Evolutionary conservation across 2,113 vertebrate species (phyloP).

Genomic region (Cnemophilus loriae): DNA sequence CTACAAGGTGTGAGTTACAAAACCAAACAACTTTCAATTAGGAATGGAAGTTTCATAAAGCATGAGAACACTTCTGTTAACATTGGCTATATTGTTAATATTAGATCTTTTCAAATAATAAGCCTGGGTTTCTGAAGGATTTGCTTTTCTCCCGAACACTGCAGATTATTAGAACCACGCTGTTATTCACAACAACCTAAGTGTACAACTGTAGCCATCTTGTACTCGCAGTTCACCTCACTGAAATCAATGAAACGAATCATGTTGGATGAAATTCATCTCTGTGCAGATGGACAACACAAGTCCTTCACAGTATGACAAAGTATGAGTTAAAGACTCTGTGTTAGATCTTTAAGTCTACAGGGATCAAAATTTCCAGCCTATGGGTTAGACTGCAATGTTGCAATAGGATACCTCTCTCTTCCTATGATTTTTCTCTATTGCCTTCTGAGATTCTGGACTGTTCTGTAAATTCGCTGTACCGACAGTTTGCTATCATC

Average conservation of each 20-base stretch:
- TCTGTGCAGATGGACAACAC: background rate
- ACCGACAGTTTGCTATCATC: background rate
- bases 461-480: background rate
- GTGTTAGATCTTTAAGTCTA: background rate
- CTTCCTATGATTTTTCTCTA: background rate
- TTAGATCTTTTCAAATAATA: background rate
- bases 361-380: background rate
- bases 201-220: background rate
- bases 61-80: background rate
- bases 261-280: background rate
- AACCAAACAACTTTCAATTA: conserved; percentile 14
- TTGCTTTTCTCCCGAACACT: background rate
- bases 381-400: background rate
- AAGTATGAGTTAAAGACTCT: background rate
- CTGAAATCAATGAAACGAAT: background rate
- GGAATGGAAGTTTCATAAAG: background rate
- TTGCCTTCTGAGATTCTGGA: background rate
- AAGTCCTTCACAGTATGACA: background rate
- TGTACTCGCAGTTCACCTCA: background rate
- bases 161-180: background rate
- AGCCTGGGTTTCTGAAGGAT: background rate
- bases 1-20: background rate
- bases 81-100: background rate
- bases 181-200: background rate
- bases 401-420: background rate